Conservation (phyloP, 2,113 vertebrate genomes). For the Microcebus lehilahytsara region DNA sequence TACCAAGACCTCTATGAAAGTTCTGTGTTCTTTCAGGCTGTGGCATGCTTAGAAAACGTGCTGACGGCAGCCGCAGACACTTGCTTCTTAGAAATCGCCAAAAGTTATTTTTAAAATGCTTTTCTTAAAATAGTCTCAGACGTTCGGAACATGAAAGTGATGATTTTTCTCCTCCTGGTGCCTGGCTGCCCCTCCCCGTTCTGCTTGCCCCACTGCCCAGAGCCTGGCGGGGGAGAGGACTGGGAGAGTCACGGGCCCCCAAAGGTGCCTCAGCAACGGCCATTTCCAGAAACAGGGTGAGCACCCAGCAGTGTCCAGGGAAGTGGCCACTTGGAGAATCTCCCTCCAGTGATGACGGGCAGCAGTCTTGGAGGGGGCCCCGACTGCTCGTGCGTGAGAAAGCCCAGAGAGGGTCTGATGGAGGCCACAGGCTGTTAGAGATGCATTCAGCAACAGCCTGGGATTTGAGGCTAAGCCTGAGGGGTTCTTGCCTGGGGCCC, state of each 20-base stretch:
- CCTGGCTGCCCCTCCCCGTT: not conserved
- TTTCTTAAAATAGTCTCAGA: not conserved
- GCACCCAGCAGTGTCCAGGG: rapidly evolving
- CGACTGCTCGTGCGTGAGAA: rapidly evolving
- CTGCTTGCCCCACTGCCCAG: not conserved
- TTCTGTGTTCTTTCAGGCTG: not conserved
- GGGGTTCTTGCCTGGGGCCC: not conserved
- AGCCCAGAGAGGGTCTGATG: rapidly evolving
- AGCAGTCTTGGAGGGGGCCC: rapidly evolving
- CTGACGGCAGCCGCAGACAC: not conserved
- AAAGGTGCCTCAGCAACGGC: not conserved
- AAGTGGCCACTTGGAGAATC: rapidly evolving
- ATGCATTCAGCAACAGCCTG: rapidly evolving
- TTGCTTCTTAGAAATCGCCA: not conserved
- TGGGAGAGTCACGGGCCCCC: not conserved
- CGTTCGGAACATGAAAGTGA: not conserved
- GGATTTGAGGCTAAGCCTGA: not conserved
- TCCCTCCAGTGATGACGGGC: not conserved
- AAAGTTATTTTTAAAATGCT: not conserved
- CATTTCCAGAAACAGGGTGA: not conserved
- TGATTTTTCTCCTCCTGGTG: not conserved
- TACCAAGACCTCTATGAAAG: not conserved
- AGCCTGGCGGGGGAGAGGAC: not conserved
- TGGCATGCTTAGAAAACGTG: not conserved
- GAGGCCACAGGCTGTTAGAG: not conserved